Evolutionary conservation across 2,797 vertebrate genomes (phyloP), one percentile per base, ranked within the genome.

Genomic region (Saxicola maurus): DNA sequence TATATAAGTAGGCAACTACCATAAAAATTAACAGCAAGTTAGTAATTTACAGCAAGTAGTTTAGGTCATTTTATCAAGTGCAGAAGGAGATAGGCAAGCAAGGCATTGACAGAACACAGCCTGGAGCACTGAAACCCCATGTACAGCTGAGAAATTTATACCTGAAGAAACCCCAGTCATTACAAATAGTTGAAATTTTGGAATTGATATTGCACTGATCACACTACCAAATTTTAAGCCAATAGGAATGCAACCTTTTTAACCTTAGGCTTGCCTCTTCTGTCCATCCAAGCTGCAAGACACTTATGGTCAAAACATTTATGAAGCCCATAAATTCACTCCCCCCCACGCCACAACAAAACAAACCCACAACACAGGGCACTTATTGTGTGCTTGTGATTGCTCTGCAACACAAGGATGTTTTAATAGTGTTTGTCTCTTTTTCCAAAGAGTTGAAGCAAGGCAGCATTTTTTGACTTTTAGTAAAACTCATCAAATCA

Each of bases 301-400:
- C 23, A 43, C 0, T 0, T 15, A 38, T 19, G 31, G 17, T 45
- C 53, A 81, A 71, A 86, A 71, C 4, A 80, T 0, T 4, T 4
- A 71, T 3, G 4, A 77, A 80, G 7, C 8, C 10, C n/a, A 53
- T 21, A 89, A 74, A 82, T 2, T 3, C 15, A 27, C 1, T 7
- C 3, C 8, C 14, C 2, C 1, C 20, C 19, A 52, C 1, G 6
- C 7, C 55, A 72, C 11, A 66, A 24, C 0, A 7, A 77, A 91
- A 37, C 13, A 67, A 64, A 76, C 10, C 5, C 11, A 27, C 19
- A 35, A 68, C 13, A 37, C 6, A 62, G 10, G 49, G 18, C 7
- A 11, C 13, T 7, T 61, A 48, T 8, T 55, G 11, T 4, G 1
- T 19, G 24, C n/a, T 81, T 62, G 12, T 11, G 7, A 81, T 10